Conservation (phyloP, 2,888 invertebrate genomes). For the Heliconius erato region DNA sequence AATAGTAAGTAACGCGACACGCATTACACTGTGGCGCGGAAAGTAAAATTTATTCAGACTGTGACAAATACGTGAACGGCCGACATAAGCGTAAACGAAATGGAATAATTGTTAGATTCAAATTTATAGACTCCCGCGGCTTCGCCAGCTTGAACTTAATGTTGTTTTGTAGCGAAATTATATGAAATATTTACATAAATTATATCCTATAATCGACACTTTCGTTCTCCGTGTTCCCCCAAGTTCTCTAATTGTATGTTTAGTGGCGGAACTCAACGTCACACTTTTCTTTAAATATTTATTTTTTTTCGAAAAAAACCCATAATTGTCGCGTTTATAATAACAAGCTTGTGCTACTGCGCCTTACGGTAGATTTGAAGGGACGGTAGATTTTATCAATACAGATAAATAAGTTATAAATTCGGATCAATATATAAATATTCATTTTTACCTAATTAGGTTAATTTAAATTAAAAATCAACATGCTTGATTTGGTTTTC, state of each 20-base stretch:
- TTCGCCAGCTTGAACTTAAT: too few species aligned
- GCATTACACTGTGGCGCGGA: not conserved
- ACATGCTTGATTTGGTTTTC: not conserved
- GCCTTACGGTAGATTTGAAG: too few species aligned
- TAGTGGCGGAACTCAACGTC: too few species aligned
- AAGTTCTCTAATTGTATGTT: too few species aligned
- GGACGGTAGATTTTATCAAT: not conserved
- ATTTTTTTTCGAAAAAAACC: too few species aligned
- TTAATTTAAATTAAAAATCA: not conserved
- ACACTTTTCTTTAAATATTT: too few species aligned
- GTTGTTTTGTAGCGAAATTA: too few species aligned
- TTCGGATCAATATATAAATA: not conserved
- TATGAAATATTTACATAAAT: too few species aligned
- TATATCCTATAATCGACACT: too few species aligned
- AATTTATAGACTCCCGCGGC: not conserved
- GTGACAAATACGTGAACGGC: slow-evolving; percentile 6
- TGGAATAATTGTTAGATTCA: not conserved
- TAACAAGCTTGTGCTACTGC: too few species aligned
- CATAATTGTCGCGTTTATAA: too few species aligned
- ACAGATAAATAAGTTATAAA: not conserved
- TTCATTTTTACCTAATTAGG: not conserved
- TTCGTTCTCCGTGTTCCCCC: too few species aligned
- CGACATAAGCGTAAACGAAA: not conserved
- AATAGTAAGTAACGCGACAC: not conserved
- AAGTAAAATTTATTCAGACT: slow-evolving; percentile 21